phyloP scores from a whole-genome alignment of 2,888 invertebrate genomes.

The Dasypogon diadema region DNA sequence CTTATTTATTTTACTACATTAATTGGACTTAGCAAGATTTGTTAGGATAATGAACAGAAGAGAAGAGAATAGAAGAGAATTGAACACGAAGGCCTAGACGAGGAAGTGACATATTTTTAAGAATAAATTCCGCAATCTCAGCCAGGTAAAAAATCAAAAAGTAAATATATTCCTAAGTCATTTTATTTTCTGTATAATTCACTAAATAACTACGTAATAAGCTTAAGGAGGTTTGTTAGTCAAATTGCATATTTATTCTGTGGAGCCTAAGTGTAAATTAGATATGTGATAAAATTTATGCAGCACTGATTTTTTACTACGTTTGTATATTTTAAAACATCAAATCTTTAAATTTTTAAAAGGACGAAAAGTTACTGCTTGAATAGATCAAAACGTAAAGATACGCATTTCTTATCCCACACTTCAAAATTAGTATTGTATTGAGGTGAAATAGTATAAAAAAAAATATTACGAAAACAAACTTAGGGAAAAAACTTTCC shows the following conservation, averaged over 20 bases:
- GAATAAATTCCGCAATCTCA: conserved; percentile 19
- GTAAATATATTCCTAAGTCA: conserved; percentile 23
- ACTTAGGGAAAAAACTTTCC: no score
- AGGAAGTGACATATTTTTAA: conserved; percentile 3
- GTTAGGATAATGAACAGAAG: background rate
- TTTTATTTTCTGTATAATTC: conserved; percentile 17
- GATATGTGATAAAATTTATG: conserved; percentile 22
- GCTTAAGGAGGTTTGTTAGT: conserved; percentile 33
- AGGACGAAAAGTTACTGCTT: no score
- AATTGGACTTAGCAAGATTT: background rate
- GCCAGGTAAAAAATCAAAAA: background rate
- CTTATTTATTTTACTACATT: conserved; percentile 31
- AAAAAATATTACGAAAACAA: no score
- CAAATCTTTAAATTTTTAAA: no score
- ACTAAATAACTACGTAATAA: background rate
- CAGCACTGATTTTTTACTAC: conserved; percentile 40
- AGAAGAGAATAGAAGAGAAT: conserved; percentile 14
- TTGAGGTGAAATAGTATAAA: no score
- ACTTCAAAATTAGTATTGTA: no score
- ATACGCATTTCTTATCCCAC: no score
- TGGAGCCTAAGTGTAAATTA: conserved; percentile 1
- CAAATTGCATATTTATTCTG: conserved; percentile 11
- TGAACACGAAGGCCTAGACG: conserved; percentile 9
- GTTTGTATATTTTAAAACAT: no score
- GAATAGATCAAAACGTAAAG: no score